Percentiles rank a stretch among this genome's conserved stretches.
These are phyloP conservation scores for Hemiscyllium ocellatum DNA, from an alignment of 2,113 vertebrate species.

Conservation along the genomic window DNA sequence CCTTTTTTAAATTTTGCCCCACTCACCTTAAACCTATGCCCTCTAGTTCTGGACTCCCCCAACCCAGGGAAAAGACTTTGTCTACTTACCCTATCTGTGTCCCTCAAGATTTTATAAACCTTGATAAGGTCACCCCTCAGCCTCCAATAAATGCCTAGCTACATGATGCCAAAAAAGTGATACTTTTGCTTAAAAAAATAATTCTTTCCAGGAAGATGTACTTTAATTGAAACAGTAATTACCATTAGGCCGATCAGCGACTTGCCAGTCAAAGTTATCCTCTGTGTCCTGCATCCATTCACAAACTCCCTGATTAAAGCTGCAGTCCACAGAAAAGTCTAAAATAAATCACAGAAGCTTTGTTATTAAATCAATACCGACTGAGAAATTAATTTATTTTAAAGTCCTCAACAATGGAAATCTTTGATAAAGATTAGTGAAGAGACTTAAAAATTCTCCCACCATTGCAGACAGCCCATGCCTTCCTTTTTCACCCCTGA, in stretches of 20 bases:
- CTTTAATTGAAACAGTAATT: slow-evolving; percentile 39
- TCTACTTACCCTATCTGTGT: no score
- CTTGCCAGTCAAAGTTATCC: slow-evolving; percentile 87
- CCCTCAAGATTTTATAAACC: no score
- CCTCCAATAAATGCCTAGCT: neutral
- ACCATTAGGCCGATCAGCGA: slow-evolving; percentile 75
- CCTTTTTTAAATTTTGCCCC: no score
- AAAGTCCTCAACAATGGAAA: neutral
- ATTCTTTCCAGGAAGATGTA: neutral
- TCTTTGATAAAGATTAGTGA: neutral
- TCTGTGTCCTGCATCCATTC: slow-evolving; percentile 82
- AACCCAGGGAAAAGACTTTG: no score
- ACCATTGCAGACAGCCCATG: neutral
- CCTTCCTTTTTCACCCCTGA: neutral
- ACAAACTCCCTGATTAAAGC: slow-evolving; percentile 77
- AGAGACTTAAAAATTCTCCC: neutral
- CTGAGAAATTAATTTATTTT: slow-evolving; percentile 23
- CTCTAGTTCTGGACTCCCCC: no score
- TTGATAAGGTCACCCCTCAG: no score
- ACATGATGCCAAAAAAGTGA: neutral
- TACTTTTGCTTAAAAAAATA: neutral
- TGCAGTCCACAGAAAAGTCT: slow-evolving; percentile 80
- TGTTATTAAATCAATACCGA: slow-evolving; percentile 25
- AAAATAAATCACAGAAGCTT: slow-evolving; percentile 25
- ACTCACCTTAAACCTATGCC: no score